Percentiles rank a stretch among this genome's conserved stretches.
These are phyloP conservation scores for Platyura marginata DNA, from an alignment of 1,140 invertebrate genomes.

Conservation along the genomic window DNA sequence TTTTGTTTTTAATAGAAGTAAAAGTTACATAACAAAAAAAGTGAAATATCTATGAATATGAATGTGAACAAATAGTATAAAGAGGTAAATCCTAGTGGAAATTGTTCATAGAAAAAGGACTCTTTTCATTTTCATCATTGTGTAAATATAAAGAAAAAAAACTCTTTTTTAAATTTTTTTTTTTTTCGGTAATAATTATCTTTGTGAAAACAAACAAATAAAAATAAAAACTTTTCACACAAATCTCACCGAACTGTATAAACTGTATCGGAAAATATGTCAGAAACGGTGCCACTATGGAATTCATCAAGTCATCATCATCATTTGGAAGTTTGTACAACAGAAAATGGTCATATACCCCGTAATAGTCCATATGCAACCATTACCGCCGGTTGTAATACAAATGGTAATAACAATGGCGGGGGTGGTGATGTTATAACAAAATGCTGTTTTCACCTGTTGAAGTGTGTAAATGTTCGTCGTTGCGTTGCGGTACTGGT, in stretches of 20 bases:
- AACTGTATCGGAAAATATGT: neutral
- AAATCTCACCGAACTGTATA: neutral
- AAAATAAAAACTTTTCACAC: neutral
- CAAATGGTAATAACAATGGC: neutral
- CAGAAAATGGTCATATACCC: neutral
- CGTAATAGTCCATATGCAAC: neutral
- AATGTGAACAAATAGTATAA: too few relatives aligned
- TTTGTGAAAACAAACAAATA: neutral
- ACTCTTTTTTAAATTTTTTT: neutral
- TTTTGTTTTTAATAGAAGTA: too few relatives aligned
- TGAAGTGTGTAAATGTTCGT: conserved; percentile 47
- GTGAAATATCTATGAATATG: too few relatives aligned
- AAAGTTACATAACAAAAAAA: too few relatives aligned
- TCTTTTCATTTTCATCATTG: too few relatives aligned
- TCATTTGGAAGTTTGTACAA: neutral
- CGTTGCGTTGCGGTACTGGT: conserved; percentile 47
- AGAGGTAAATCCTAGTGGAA: too few relatives aligned
- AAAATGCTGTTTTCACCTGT: conserved; percentile 27
- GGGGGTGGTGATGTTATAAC: neutral
- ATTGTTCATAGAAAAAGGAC: too few relatives aligned
- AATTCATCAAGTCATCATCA: neutral
- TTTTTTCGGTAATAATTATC: neutral
- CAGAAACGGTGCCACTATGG: neutral
- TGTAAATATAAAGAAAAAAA: neutral
- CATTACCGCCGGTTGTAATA: neutral